Base-by-base conservation (phyloP, 2,888 invertebrate species). In the Andrena fulva region DNA sequence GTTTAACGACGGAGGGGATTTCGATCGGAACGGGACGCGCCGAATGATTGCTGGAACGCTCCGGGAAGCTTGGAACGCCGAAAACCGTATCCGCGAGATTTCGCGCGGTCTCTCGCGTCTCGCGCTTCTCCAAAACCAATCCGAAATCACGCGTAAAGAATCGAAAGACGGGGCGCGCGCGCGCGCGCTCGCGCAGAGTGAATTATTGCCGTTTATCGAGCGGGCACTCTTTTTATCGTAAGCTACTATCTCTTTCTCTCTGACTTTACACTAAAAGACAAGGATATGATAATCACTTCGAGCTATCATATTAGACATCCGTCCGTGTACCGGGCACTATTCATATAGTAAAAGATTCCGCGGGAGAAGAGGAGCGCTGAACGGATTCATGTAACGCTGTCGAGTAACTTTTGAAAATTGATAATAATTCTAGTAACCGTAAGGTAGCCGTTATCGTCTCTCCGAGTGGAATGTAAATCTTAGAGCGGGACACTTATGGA, bases 261-360 rank as follows among this genome's bases (percentile, higher is more conserved):
- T 68, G 70, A 78, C 64, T 77, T 72, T 71, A 73, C 77, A 77
- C 52, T 75, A 82, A 66, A 72, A 71, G 16, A 16, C 42, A 42
- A 31, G 16, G 16, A 78, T 79, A 81, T 85, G 77, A 81, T 88
- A 86, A 83, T 81, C 75, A 82, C 77, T 84, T 84, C 64, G 42
- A 75, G 77, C 74, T 85, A 79, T 82, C 77, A 70, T 66, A 69
- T 81, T 91, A 90, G 88, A 89, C 77, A 89, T 91, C 91, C 91
- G 91, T 91, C 91, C 91, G 89, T 85, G 84, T 82, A 86, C 86
- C 90, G 89, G 91, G 85, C 88, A 90, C 85, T 86, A 85, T 87
- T 85, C 63, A 77, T 82, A 75, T 74, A 84, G 84, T 67, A 56
- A 76, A 83, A 60, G 64, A 52, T 73, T 33, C 70, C 33, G 12